Evolutionary conservation across 2,113 vertebrate genomes (phyloP), one percentile per base, ranked within the genome.

Genomic region (Osmerus eperlanus): DNA sequence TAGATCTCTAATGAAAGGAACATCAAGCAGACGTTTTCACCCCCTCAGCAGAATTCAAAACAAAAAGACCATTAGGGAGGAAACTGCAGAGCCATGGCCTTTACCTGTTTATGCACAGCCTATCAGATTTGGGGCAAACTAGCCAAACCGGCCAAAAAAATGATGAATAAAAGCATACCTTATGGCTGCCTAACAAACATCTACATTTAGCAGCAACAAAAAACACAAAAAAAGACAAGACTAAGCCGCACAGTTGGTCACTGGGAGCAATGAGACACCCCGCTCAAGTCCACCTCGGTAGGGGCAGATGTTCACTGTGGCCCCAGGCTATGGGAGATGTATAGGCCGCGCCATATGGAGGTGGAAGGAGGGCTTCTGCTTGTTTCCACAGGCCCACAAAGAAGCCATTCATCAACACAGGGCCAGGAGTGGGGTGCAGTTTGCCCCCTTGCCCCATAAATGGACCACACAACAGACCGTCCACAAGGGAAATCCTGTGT

Each of bases 331-430:
- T 76, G 79, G 78, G 81, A 88, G 87, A 86, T 86, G 82, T 89
- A 88, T 83, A 81, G 87, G 81, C 79, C 89, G 78, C 58, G 80
- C 87, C 89, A 92, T 92, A 92, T 92, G 90, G 90, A 89, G 86
- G 88, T 86, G 80, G 84, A 90, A 78, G 78, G 86, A 82, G 78
- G 86, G 86, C 80, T 83, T 82, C 79, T 52, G 86, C 88, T 85
- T 87, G 89, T 89, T 89, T 89, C 87, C 81, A 89, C 86, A 88
- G 84, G 85, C 88, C 89, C 84, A 92, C 90, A 92, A 92, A 88
- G 90, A 89, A 61, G 68, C 63, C 84, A 91, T 92, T 92, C 89
- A 91, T 89, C 85, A 84, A 84, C 58, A 80, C n/a, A 14, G 84
- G 76, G 79, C 64, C 47, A 86, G 75, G 77, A 88, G 75, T 28